Evolutionary conservation across 2,888 invertebrate genomes (phyloP), one percentile per base, ranked within the genome.

Genomic region (Cynaeus angustus): DNA sequence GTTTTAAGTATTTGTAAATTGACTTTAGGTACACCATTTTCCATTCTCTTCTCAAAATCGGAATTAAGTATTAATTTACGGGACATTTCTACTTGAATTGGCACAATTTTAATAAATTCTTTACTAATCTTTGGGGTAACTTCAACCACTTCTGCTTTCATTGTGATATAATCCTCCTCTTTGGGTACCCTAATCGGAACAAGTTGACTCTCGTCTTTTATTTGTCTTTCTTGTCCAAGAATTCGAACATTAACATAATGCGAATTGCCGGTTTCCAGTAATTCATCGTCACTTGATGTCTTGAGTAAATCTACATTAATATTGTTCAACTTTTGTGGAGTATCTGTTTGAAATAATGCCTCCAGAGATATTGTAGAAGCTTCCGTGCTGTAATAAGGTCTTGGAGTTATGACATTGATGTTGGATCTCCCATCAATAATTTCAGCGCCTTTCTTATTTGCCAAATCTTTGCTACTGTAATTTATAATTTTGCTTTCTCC

Each of bases 321-420:
- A 13, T 53, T 52, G 28, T 62, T 21, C 26, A 53, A 52, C 56
- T 65, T 71, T 64, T 73, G 73, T 0, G 88, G 86, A 56, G 84
- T 85, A 79, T 88, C 85, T 65, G 88, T 88, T 80, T 89, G 88
- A 77, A 92, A 92, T 6, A 92, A 83, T 1, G 88, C 91, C 84
- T 92, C 91, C 72, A 92, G 82, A 8, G 92, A 85, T 72, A 92
- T 88, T 0, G 92, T 92, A 0, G 92, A 91, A 0, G 90, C 88
- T 81, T 92, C 89, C 6, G 86, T 79, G 28, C 82, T 73, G 50
- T 79, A 78, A 4, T 80, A 70, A 3, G 85, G 83, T 67, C 79
- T 78, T 1, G 84, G 82, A 4, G 85, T 84, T 16, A 83, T 79
- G 8, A 84, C 78, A 55, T 83, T 82, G 13, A 85, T 83, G 13